Evolutionary conservation across 2,797 vertebrate species (phyloP), one percentile per base, ranked within the genome.

Genomic region (Falco rusticolus): DNA sequence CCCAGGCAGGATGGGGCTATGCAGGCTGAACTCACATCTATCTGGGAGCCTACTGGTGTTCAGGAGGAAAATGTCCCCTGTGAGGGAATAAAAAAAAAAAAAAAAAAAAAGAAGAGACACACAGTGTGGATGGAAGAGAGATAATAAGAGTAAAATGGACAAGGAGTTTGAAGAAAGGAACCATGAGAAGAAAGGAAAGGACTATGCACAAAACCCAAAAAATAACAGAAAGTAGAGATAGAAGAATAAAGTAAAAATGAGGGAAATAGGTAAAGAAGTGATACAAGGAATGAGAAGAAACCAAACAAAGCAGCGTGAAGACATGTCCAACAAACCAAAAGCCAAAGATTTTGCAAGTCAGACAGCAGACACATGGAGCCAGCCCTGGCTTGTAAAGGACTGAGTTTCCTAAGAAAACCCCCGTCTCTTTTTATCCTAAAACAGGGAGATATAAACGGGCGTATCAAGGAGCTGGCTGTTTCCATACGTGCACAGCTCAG

Each of bases 1-100:
- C 91, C 93, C 94, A 60, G 96, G 96, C 83, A 99, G 89, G 71
- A 98, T 91, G 4, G 99, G 99, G 93, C 99, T 99, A 84, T 97
- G 98, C 82, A 99, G 94, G 70, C 96, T 97, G 96, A 98, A 98
- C 50, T 97, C 95, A 72, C 99, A 99, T 93, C 82, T 98, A 18
- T 97, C 98, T 94, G 98, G 48, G 68, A 94, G 47, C 95, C 94
- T 57, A 91, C 87, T 75, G 82, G 93, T 89, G 93, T 95, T 98
- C 47, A 99, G 94, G 63, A 99, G 96, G 76, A 99, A 98, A 95
- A 99, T 98, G 90, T 98, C 97, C 76, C 98, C 99, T 99, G 90
- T 39, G 87, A 94, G 21, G 41, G 15, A 84, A 41, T 78, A 64
- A 65, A 51, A 39, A 26, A 19, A 69, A 66, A 21, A 1, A 39